phyloP scores from a whole-genome alignment of 1,140 invertebrate genomes.

The Gonioctena quinquepunctata region DNA sequence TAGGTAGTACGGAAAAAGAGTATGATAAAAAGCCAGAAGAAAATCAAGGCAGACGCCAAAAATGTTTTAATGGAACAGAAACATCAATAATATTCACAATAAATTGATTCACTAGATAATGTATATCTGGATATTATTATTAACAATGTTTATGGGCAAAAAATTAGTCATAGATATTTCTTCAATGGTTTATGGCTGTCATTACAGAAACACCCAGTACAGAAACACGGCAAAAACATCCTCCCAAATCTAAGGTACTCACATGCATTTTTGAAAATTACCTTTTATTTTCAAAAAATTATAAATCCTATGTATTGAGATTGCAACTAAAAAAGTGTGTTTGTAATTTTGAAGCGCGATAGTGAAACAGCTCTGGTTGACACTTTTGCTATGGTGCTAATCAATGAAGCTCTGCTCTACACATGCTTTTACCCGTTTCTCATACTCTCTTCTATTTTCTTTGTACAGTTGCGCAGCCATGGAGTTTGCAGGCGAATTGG shows the following conservation, averaged over 20 bases:
- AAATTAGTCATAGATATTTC: neutral
- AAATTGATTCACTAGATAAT: neutral
- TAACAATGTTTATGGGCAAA: neutral
- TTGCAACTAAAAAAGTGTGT: constrained; percentile 30
- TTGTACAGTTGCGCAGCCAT: constrained; percentile 96
- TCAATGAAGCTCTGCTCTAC: constrained; percentile 96
- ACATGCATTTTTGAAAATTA: neutral
- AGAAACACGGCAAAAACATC: constrained; percentile 13
- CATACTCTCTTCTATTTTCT: constrained; percentile 93
- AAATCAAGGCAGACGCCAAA: neutral
- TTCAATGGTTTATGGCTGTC: neutral
- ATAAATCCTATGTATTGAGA: constrained; percentile 30
- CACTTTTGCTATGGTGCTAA: constrained; percentile 61
- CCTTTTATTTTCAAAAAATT: constrained; percentile 21
- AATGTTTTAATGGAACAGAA: neutral
- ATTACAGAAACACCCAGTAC: constrained; percentile 8
- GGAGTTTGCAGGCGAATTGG: constrained; percentile 94
- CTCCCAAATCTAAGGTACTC: constrained; percentile 21
- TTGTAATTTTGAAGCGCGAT: constrained; percentile 34
- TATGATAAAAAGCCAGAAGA: constrained; percentile 19
- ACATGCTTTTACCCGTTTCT: constrained; percentile 95
- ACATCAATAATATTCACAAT: neutral
- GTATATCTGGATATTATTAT: neutral
- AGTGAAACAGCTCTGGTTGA: constrained; percentile 25
- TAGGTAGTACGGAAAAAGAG: constrained; percentile 36